phyloP scores from a whole-genome alignment of 2,797 vertebrate species.

The Clarias pachynema region DNA sequence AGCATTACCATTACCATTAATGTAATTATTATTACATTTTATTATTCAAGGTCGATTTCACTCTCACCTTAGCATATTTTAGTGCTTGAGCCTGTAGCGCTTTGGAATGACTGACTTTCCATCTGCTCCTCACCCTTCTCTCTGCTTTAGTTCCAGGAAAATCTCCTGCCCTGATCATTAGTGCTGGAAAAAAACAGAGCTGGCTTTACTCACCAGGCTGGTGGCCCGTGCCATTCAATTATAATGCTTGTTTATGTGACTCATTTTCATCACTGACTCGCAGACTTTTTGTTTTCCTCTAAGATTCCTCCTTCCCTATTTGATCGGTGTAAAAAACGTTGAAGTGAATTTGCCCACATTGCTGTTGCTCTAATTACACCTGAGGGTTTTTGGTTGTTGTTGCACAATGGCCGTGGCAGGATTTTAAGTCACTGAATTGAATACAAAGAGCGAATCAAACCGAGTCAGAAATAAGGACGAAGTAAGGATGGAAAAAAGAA shows the following conservation, averaged over 20 bases:
- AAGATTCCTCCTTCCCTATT: not conserved
- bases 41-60: slow-evolving; percentile 12
- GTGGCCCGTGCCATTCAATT: slow-evolving; percentile 40
- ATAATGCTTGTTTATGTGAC: slow-evolving; percentile 29
- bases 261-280: slow-evolving; percentile 25
- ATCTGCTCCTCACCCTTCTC: slow-evolving; percentile 32
- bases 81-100: not conserved
- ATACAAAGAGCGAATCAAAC: slow-evolving; percentile 34
- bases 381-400: not conserved
- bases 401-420: slow-evolving; percentile 42
- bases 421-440: slow-evolving; percentile 48
- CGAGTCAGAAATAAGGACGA: slow-evolving; percentile 51
- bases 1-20: no score
- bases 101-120: slow-evolving; percentile 36
- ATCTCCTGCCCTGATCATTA: slow-evolving; percentile 47
- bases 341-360: not conserved
- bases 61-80: slow-evolving; percentile 30
- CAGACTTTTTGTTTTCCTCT: not conserved
- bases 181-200: slow-evolving; percentile 44
- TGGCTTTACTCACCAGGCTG: slow-evolving; percentile 40
- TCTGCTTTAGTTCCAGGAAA: slow-evolving; percentile 35
- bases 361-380: slow-evolving; percentile 6
- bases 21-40: not conserved
- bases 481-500: slow-evolving; percentile 41
- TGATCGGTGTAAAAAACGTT: slow-evolving; percentile 1